phyloP scores from a whole-genome alignment of 2,113 vertebrate species.

The Phocoena phocoena region DNA sequence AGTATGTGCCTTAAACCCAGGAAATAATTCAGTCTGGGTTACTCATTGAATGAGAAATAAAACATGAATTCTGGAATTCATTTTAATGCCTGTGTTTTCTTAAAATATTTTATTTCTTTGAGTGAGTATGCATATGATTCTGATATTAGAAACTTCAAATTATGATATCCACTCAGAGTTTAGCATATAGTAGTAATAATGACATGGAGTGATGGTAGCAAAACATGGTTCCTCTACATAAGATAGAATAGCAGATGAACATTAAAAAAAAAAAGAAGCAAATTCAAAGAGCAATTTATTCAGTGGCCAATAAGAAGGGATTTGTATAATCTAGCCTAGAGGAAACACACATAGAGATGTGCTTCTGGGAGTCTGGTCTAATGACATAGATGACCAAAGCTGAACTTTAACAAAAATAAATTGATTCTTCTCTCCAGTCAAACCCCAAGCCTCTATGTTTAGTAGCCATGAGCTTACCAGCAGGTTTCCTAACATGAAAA shows the following conservation, averaged over 20 bases:
- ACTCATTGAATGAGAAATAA: not conserved
- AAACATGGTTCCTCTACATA: not conserved
- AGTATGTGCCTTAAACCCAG: not conserved
- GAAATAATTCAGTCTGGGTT: not conserved
- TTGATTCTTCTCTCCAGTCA: conserved; percentile 54
- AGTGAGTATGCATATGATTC: not conserved
- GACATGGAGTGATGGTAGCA: not conserved
- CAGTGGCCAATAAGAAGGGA: conserved; percentile 48
- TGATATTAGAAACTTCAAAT: not conserved
- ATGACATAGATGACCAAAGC: conserved; percentile 60
- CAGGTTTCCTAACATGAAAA: conserved; percentile 63
- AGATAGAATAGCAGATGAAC: conserved; percentile 50
- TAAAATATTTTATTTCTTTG: conserved; percentile 24
- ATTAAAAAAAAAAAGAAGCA: not conserved
- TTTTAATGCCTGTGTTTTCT: not conserved
- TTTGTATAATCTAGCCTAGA: conserved; percentile 69
- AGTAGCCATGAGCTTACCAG: conserved; percentile 58
- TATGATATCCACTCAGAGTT: not conserved
- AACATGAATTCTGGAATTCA: not conserved
- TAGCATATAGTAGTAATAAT: not conserved
- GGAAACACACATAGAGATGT: conserved; percentile 41
- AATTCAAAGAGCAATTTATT: conserved; percentile 64
- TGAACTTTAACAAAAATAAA: conserved; percentile 64
- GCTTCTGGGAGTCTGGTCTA: conserved; percentile 43
- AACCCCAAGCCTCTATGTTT: conserved; percentile 56